A percentile compares a stretch with the other conserved stretches of the same genome.
Conservation (phyloP, 2,797 vertebrate genomes). For the Falco berigora region DNA sequence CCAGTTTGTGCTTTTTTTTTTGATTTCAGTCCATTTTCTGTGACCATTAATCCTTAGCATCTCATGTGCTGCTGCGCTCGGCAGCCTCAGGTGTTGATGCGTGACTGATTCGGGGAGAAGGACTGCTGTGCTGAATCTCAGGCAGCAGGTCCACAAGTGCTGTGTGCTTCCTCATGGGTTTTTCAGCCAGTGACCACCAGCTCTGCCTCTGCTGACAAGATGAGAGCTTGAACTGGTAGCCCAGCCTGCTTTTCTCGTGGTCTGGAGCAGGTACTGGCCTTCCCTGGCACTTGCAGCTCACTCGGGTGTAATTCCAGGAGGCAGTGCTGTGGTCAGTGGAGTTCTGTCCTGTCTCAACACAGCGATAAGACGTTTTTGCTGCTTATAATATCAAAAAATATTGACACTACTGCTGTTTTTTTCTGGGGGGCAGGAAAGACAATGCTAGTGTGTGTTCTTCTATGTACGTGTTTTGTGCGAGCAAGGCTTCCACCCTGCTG, state of each 20-base stretch:
- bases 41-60: neutral
- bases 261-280: neutral
- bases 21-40: neutral
- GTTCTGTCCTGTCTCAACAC: neutral
- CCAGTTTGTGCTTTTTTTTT: neutral
- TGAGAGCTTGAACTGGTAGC: neutral
- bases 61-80: rapidly evolving
- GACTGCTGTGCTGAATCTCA: neutral
- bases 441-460: neutral
- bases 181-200: neutral
- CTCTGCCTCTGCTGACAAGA: neutral
- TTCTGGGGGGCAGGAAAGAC: neutral
- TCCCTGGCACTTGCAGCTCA: neutral
- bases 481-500: neutral
- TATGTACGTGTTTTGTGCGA: neutral
- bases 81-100: rapidly evolving
- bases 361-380: neutral
- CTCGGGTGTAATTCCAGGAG: neutral
- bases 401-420: neutral
- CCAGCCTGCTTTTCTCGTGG: neutral
- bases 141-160: neutral
- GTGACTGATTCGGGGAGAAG: rapidly evolving
- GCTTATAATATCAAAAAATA: neutral
- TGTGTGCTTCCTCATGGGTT: rapidly evolving
- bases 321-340: neutral